A percentile compares a stretch with the other conserved stretches of the same genome.
Conservation (phyloP, 2,113 vertebrate genomes). For the Callaeas wilsoni region DNA sequence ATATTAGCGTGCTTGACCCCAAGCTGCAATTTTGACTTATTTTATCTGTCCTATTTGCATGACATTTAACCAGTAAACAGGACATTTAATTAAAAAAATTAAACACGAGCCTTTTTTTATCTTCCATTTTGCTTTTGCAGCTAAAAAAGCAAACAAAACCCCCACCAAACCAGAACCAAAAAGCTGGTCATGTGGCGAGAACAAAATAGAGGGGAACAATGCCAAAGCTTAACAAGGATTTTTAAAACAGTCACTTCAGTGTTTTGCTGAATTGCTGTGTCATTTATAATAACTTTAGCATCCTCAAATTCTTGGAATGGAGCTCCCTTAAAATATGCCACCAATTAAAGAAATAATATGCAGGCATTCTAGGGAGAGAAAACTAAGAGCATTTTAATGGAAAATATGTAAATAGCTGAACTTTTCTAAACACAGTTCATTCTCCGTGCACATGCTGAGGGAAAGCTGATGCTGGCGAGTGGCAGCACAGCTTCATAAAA, state of each 20-base stretch:
- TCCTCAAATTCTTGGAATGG: not conserved
- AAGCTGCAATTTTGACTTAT: not conserved
- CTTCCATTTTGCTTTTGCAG: conserved; percentile 12
- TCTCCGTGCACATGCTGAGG: not conserved
- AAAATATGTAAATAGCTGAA: conserved; percentile 33
- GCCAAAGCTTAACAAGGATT: conserved; percentile 66
- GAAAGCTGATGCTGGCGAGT: not conserved
- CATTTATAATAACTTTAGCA: conserved; percentile 31
- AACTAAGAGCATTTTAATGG: conserved; percentile 26
- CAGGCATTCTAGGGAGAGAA: not conserved
- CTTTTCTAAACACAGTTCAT: not conserved
- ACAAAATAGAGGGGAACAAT: conserved; percentile 52
- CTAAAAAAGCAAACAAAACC: conserved; percentile 2
- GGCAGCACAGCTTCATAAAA: not conserved
- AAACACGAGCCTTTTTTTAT: not conserved
- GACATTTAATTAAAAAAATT: conserved; percentile 2
- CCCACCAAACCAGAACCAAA: conserved; percentile 34
- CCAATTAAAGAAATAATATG: conserved; percentile 25
- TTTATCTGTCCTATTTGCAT: not conserved
- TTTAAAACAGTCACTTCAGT: conserved; percentile 59
- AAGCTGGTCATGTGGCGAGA: conserved; percentile 27
- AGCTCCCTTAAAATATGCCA: not conserved
- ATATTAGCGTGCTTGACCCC: not conserved
- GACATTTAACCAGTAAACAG: not conserved
- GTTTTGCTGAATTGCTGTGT: conserved; percentile 55